phyloP scores from a whole-genome alignment of 2,113 vertebrate species.

The Tetrax tetrax region DNA sequence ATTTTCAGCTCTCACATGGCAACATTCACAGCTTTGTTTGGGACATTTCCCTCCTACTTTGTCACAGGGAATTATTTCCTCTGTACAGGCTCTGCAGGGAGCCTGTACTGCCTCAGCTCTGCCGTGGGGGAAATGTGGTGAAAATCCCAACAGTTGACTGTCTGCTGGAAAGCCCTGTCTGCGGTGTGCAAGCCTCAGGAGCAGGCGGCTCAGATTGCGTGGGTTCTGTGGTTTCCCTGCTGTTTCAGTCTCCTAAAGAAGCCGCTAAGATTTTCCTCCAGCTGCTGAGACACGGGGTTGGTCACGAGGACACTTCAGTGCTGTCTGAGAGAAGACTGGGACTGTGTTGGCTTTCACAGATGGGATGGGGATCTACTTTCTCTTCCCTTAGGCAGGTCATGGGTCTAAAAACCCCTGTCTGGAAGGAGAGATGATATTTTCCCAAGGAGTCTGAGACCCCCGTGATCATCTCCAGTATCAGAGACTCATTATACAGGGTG shows the following conservation, averaged over 20 bases:
- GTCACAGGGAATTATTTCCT: not conserved
- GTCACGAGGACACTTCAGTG: not conserved
- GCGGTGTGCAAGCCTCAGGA: not conserved
- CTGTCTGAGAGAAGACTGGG: not conserved
- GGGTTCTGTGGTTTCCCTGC: not conserved
- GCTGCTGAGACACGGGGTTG: not conserved
- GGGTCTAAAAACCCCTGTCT: not conserved
- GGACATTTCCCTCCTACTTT: not conserved
- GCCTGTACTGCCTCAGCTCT: not conserved
- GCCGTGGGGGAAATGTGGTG: not conserved
- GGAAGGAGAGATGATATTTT: not conserved
- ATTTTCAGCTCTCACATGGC: not conserved
- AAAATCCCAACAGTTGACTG: not conserved
- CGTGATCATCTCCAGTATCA: not conserved
- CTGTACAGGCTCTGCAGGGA: not conserved
- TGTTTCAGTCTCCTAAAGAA: not conserved
- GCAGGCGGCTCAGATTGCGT: not conserved
- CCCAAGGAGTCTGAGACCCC: not conserved
- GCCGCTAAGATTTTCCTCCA: not conserved
- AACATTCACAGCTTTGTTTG: not conserved
- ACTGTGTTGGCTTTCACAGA: not conserved
- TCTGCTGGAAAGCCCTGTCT: not conserved
- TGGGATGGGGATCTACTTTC: not conserved
- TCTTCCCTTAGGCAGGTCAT: constrained; percentile 5
- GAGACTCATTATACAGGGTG: not conserved